Evolutionary conservation across 2,113 vertebrate genomes (phyloP).

Genomic region (Chaetodon auriga): DNA sequence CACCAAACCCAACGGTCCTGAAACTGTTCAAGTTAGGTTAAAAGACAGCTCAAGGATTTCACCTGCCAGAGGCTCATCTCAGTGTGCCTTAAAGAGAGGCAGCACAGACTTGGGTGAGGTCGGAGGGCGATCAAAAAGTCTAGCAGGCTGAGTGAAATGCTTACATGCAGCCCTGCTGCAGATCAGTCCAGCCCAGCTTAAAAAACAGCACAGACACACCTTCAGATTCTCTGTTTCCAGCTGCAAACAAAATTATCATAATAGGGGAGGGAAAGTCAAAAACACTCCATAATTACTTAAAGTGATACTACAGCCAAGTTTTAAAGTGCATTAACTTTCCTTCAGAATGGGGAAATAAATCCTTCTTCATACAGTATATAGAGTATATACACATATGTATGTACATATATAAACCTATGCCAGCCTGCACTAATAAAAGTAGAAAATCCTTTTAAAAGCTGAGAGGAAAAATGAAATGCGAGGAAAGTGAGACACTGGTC

Average conservation of each 20-base stretch:
- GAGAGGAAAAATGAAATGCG: conserved; percentile 57
- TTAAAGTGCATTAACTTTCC: conserved; percentile 79
- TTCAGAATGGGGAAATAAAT: conserved; percentile 65
- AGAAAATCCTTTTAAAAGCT: conserved; percentile 78
- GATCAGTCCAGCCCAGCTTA: conserved; percentile 61
- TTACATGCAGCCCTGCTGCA: conserved; percentile 89
- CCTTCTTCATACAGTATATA: conserved; percentile 66
- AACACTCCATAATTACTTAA: conserved; percentile 35
- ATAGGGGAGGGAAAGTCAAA: conserved; percentile 47
- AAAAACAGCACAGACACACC: conserved; percentile 47
- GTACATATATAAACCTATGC: conserved; percentile 63
- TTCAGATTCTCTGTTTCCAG: conserved; percentile 63
- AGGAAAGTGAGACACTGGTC: conserved; percentile 89
- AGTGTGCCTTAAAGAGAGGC: conserved; percentile 84
- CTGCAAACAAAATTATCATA: conserved; percentile 59
- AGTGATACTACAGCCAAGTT: conserved; percentile 49
- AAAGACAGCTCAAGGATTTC: conserved; percentile 85
- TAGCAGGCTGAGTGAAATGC: conserved; percentile 76
- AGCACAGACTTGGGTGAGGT: conserved; percentile 46
- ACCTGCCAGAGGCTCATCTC: conserved; percentile 92
- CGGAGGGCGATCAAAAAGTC: conserved; percentile 65
- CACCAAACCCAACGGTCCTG: conserved; percentile 66
- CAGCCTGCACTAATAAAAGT: conserved; percentile 74
- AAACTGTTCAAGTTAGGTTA: conserved; percentile 84
- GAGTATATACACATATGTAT: conserved; percentile 61